phyloP scores from a whole-genome alignment of 2,888 invertebrate species.

The Chouioia cunea region DNA sequence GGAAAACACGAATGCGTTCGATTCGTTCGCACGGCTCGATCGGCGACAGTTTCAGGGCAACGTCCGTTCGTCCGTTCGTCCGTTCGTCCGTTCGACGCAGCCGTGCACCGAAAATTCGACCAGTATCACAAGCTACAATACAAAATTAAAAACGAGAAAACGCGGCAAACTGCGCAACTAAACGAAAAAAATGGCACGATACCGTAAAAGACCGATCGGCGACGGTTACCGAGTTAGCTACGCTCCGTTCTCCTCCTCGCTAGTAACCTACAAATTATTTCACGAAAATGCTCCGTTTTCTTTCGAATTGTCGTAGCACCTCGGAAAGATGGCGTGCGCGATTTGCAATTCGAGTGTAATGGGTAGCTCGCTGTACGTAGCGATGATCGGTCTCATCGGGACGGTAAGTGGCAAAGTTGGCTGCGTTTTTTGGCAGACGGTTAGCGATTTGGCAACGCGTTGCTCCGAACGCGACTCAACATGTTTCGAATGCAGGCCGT shows the following conservation, averaged over 20 bases:
- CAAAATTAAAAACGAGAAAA: neutral
- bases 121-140: constrained; percentile 19
- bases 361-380: constrained; percentile 63
- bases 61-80: no score
- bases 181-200: constrained; percentile 2
- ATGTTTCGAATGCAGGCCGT: constrained; percentile 59
- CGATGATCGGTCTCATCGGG: constrained; percentile 63
- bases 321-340: constrained; percentile 54
- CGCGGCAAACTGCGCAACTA: neutral
- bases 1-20: no score
- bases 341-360: constrained; percentile 61
- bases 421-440: no score
- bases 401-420: constrained; percentile 61
- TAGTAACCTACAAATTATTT: neutral
- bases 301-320: constrained; percentile 28
- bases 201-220: constrained; percentile 12
- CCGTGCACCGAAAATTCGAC: constrained; percentile 15
- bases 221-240: constrained; percentile 25
- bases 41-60: constrained; percentile 23
- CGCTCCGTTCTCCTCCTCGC: neutral
- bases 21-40: no score
- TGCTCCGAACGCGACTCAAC: neutral
- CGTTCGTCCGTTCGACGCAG: no score
- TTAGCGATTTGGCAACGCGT: no score
- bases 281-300: no score